These are phyloP conservation scores for Cyprinodon brontotheroides DNA, from an alignment of 2,113 vertebrate species.

Conservation along the genomic window DNA sequence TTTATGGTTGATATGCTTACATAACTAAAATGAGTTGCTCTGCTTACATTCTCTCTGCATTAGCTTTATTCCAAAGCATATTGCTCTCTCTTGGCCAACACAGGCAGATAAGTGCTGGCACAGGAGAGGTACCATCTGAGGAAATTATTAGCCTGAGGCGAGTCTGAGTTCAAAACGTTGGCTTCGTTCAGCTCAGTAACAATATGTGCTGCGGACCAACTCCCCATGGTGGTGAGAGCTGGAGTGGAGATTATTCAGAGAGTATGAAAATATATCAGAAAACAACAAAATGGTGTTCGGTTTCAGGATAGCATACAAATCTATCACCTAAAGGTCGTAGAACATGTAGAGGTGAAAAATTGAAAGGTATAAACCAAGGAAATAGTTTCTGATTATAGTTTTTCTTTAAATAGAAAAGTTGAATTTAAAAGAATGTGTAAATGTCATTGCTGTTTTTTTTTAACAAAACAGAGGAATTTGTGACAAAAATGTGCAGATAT, in stretches of 20 bases:
- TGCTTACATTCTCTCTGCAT: constrained; percentile 4
- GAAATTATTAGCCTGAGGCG: constrained; percentile 57
- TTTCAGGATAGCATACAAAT: neutral
- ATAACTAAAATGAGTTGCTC: constrained; percentile 32
- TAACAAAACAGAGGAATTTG: no score
- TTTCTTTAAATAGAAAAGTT: no score
- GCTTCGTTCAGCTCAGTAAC: constrained; percentile 52
- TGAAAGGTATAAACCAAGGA: no score
- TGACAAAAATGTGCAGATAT: no score
- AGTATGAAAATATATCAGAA: constrained; percentile 34
- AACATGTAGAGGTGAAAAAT: neutral
- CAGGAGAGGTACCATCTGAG: constrained; percentile 53
- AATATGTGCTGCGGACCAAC: constrained; percentile 47
- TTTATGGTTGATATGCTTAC: constrained; percentile 10
- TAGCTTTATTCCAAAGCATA: constrained; percentile 10
- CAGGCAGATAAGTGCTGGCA: constrained; percentile 45
- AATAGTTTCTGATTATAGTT: no score
- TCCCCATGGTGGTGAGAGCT: constrained; percentile 32
- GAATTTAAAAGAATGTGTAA: no score
- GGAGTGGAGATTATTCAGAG: constrained; percentile 26
- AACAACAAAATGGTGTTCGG: neutral
- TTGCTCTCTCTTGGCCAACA: constrained; percentile 33
- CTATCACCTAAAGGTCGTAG: neutral
- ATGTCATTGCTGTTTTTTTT: no score
- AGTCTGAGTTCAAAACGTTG: constrained; percentile 43